A percentile compares a stretch with the other conserved stretches of the same genome.
These are phyloP conservation scores for Meloidogyne exigua DNA, from an alignment of 1,140 invertebrate species.

Conservation along the genomic window DNA sequence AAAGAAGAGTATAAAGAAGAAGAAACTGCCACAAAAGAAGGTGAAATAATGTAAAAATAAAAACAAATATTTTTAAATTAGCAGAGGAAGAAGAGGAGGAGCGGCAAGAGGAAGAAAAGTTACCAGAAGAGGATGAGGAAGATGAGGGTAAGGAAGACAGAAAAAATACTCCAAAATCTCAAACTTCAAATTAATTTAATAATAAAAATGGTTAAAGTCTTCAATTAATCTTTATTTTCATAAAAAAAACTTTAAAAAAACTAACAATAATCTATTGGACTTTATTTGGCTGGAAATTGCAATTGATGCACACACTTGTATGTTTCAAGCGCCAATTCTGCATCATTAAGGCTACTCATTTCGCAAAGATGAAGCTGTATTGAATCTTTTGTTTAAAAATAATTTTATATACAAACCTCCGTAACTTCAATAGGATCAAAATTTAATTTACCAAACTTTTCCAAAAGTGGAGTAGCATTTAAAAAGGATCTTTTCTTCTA, in stretches of 20 bases:
- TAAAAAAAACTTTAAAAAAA: constrained; percentile 1
- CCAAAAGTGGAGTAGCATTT: constrained; percentile 14
- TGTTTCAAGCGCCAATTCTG: constrained; percentile 6
- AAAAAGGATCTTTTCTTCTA: constrained; percentile 12
- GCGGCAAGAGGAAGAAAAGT: not conserved
- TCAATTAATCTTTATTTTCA: not conserved
- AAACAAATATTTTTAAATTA: not conserved
- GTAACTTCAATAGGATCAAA: constrained; percentile 28
- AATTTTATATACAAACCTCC: constrained; percentile 7
- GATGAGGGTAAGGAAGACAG: not conserved
- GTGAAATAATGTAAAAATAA: not conserved
- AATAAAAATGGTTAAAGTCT: not conserved
- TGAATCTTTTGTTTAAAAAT: not conserved
- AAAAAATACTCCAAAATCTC: not conserved
- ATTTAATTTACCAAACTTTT: constrained; percentile 23
- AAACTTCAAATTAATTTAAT: not conserved
- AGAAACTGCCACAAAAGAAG: not conserved
- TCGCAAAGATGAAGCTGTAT: not conserved
- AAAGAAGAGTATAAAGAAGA: constrained; percentile 14
- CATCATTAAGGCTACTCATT: not conserved
- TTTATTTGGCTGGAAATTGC: constrained; percentile 10
- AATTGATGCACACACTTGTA: not conserved
- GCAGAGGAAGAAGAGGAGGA: not conserved
- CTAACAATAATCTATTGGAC: not conserved
- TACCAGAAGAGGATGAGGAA: not conserved